Evolutionary conservation across 2,797 vertebrate species (phyloP).

Genomic region (Adelosebastes latens): DNA sequence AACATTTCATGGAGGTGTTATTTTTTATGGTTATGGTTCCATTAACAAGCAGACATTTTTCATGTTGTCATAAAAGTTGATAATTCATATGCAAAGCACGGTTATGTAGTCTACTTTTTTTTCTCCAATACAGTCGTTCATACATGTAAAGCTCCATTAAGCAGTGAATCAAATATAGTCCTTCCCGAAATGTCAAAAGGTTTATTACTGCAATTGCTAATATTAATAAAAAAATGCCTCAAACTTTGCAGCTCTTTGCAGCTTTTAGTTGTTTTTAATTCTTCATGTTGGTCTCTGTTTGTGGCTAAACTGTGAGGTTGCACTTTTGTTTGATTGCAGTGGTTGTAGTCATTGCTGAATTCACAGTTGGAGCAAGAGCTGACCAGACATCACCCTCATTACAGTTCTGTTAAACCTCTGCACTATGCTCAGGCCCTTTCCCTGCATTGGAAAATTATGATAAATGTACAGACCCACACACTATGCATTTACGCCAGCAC

Average conservation of each 20-base stretch:
- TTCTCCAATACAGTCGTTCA: not conserved
- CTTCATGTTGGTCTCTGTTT: not conserved
- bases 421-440: not conserved
- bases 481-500: not conserved
- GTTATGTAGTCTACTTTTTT: not conserved
- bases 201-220: not conserved
- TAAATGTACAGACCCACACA: not conserved
- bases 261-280: not conserved
- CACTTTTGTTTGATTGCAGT: not conserved
- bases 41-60: conserved; percentile 29
- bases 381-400: not conserved
- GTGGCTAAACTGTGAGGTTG: not conserved
- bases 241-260: not conserved
- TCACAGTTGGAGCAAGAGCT: not conserved
- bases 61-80: conserved; percentile 15
- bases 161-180: not conserved
- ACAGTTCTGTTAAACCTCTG: not conserved
- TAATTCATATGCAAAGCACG: not conserved
- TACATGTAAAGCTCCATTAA: not conserved
- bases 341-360: not conserved
- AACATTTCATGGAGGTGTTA: conserved; percentile 28
- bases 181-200: not conserved
- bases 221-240: not conserved
- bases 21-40: conserved; percentile 30
- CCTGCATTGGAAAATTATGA: not conserved